A percentile compares a stretch with the other conserved stretches of the same genome.
phyloP scores from a whole-genome alignment of 1,140 invertebrate species.

The Drosophila rufa region DNA sequence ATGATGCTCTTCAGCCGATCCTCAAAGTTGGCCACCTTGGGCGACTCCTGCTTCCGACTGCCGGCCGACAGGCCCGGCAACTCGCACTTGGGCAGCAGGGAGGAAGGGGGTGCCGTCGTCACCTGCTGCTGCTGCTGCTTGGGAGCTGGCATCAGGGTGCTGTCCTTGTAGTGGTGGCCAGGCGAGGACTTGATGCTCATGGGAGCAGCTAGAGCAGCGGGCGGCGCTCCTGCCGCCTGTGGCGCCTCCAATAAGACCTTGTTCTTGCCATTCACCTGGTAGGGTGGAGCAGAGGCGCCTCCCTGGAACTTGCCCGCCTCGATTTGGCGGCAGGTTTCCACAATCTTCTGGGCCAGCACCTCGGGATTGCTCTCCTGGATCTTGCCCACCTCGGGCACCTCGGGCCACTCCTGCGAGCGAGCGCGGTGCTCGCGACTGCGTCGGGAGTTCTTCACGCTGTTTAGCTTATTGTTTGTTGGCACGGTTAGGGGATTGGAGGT shows the following conservation, averaged over 20 bases:
- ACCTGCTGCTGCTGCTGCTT: constrained; percentile 56
- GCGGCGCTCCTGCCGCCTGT: constrained; percentile 58
- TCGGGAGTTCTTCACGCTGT: constrained; percentile 86
- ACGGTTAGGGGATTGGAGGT: constrained; percentile 24
- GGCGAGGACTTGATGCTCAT: constrained; percentile 18
- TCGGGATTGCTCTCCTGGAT: constrained; percentile 97
- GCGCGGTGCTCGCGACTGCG: constrained; percentile 91
- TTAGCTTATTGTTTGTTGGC: constrained; percentile 58
- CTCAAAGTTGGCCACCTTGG: constrained; percentile 94
- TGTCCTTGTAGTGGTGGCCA: constrained; percentile 59
- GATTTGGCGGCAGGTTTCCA: constrained; percentile 94
- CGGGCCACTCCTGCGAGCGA: constrained; percentile 95
- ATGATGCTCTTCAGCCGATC: constrained; percentile 97
- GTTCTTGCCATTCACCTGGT: constrained; percentile 47
- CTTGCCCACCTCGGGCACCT: constrained; percentile 94
- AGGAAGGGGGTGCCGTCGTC: not conserved
- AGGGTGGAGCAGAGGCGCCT: constrained; percentile 10
- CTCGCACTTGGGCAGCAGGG: constrained; percentile 63
- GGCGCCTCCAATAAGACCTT: constrained; percentile 30
- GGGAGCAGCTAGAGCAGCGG: not conserved
- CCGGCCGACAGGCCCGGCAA: constrained; percentile 34
- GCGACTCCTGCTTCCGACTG: constrained; percentile 88
- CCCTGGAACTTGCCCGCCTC: constrained; percentile 90
- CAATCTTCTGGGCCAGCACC: constrained; percentile 94
- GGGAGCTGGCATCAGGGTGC: constrained; percentile 82